Evolutionary conservation across 92 coral and sea anemone species (phyloP), one percentile per base, ranked within the genome.

Genomic region (Diadumene lineata): DNA sequence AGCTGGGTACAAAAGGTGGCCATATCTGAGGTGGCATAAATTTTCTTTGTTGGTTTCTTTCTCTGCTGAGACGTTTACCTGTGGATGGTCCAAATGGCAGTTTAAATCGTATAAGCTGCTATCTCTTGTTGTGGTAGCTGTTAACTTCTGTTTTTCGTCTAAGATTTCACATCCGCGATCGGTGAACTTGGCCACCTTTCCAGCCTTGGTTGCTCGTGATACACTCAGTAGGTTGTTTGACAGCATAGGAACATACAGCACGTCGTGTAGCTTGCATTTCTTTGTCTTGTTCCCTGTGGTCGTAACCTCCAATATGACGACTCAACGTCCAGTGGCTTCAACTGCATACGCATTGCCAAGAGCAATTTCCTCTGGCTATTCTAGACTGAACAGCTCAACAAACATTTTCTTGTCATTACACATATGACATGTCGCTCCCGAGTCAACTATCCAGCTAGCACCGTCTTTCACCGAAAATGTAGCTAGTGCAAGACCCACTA

Each of bases 391-490:
- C 34, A 81, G 43, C 34, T 86, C 50, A 44, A 63, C 87, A 66
- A 75, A 74, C 82, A 81, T 64, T 51, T 69, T 69, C 26, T 24
- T 53, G 33, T 85, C 74, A 68, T 76, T 70, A 46, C 84, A 76
- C 84, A 81, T 76, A 67, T 86, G 90, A 33, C 83, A 86, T 21
- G 83, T 86, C 50, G 87, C 87, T 57, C 77, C 80, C n/a, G 86
- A 86, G 68, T 85, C 90, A 34, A 74, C 73, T 17, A 74, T 85
- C 86, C 83, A 81, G 16, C 26, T 26, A 16, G 67, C 31, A 22
- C 17, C 31, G 58, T 60, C 56, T 22, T 57, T 77, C 65, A 44
- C 55, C 31, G 73, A 67, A 11, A 64, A 67, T 2, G 43, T n/a
- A n/a, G 78, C 51, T 26, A 67, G 24, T 43, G 56, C 66, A 29